These are phyloP conservation scores for Larimichthys crocea DNA, from an alignment of 2,113 vertebrate genomes.

Conservation along the genomic window DNA sequence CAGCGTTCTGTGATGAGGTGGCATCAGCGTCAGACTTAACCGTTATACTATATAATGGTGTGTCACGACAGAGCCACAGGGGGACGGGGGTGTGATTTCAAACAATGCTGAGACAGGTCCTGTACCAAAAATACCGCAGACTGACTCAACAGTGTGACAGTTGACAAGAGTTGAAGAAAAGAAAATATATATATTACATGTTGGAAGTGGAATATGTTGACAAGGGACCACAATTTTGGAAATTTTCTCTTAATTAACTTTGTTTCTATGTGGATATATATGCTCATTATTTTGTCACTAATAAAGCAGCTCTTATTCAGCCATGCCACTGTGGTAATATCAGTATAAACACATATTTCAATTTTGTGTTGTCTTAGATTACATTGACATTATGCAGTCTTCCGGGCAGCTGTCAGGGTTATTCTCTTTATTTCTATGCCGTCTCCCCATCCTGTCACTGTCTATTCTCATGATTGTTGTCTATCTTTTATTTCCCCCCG, in stretches of 20 bases:
- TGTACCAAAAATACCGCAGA: conserved; percentile 54
- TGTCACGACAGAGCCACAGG: conserved; percentile 29
- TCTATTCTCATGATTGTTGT: not conserved
- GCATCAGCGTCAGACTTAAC: not conserved
- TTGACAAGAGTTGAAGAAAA: not conserved
- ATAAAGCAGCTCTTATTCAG: not conserved
- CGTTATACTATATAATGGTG: conserved; percentile 23
- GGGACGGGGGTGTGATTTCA: conserved; percentile 4
- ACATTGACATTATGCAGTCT: not conserved
- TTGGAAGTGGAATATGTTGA: not conserved
- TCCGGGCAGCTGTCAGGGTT: not conserved
- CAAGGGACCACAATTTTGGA: not conserved
- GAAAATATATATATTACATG: not conserved
- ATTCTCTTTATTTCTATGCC: not conserved
- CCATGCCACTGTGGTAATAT: not conserved
- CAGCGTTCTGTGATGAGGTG: not conserved
- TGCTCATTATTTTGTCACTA: not conserved
- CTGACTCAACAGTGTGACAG: conserved; percentile 32
- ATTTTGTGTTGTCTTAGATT: not conserved
- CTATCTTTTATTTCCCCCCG: conserved; percentile 8
- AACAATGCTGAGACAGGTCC: conserved; percentile 46
- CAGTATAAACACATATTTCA: not conserved
- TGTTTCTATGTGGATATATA: not conserved
- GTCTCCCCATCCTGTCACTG: not conserved
- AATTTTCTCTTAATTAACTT: not conserved